Evolutionary conservation across 2,113 vertebrate species (phyloP), one percentile per base, ranked within the genome.

Genomic region (Clarias batrachus): DNA sequence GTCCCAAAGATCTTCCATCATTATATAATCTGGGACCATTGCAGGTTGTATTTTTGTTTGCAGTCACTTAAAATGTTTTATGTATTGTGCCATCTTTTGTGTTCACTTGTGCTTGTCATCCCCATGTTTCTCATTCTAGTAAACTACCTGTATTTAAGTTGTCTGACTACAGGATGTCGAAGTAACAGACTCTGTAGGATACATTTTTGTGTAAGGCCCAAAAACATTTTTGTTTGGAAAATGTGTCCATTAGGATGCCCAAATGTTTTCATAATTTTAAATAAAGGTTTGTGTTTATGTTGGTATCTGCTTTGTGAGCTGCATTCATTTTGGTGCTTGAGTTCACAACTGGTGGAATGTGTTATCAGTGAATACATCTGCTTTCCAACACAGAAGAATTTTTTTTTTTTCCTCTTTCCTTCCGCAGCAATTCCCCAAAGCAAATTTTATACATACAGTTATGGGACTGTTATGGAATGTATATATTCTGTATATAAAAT

Each of bases 251-350:
- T 86, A 86, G 78, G 86, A 89, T 74, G 65, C 17, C 65, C 27
- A 85, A 68, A 76, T 85, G 78, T 84, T 85, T 14, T 83, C 81
- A 87, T 92, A 93, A 93, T 93, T 91, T 89, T 92, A 91, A 93
- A 90, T 92, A 93, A 93, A 93, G 86, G 86, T 88, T 91, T 57
- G 82, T 80, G 78, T 90, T 89, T 88, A 90, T 86, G 81, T 90
- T 91, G 87, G 84, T 87, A 87, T 48, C 19, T 33, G 54, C 4
- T 25, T 87, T 78, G 77, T 87, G 11, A 52, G 0, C 79, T 52
- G 27, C 56, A 21, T n/a, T 85, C 54, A 27, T 19, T 85, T 17
- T 60, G 7, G 5, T 8, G 73, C 10, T 59, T 62, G 52, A n/a
- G 4, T 48, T 81, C 54, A 57, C 27, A 37, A 33, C 14, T 12